Evolutionary conservation across 2,888 invertebrate species (phyloP).

Genomic region (Caenorhabditis becei): DNA sequence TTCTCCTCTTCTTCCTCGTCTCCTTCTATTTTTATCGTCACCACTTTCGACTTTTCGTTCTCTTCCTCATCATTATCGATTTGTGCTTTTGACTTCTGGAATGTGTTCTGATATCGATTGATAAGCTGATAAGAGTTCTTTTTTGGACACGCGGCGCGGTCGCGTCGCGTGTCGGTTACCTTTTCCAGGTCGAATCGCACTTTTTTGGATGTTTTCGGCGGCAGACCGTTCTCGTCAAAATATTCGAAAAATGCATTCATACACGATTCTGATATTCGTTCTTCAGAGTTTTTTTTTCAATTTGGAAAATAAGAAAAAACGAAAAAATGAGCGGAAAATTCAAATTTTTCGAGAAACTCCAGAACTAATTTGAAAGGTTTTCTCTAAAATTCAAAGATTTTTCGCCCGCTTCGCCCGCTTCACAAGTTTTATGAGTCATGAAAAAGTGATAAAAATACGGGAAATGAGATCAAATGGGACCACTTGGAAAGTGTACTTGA

Average conservation of each 20-base stretch:
- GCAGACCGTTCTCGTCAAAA: slow-evolving; percentile 58
- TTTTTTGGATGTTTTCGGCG: slow-evolving; percentile 49
- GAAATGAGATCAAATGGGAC: too few species aligned
- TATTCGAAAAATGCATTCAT: slow-evolving; percentile 66
- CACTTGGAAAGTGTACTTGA: too few species aligned
- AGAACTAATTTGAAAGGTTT: not conserved
- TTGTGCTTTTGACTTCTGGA: slow-evolving; percentile 56
- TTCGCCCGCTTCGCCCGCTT: not conserved
- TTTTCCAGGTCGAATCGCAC: slow-evolving; percentile 53
- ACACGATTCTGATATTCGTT: slow-evolving; percentile 2
- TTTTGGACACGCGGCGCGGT: not conserved
- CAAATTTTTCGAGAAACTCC: slow-evolving; percentile 7
- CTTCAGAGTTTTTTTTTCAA: not conserved
- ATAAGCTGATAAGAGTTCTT: slow-evolving; percentile 48
- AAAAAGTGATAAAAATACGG: too few species aligned
- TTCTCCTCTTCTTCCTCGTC: slow-evolving; percentile 61
- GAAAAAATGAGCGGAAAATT: not conserved
- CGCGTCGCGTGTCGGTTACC: slow-evolving; percentile 16
- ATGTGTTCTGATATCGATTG: slow-evolving; percentile 21
- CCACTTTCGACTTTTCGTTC: slow-evolving; percentile 48
- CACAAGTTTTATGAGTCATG: too few species aligned
- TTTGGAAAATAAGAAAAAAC: not conserved
- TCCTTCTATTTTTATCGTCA: slow-evolving; percentile 60
- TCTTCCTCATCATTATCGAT: slow-evolving; percentile 55
- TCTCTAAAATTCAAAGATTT: too few species aligned